These are phyloP conservation scores for Eilema griseolum DNA, from an alignment of 2,888 invertebrate genomes.

Conservation along the genomic window DNA sequence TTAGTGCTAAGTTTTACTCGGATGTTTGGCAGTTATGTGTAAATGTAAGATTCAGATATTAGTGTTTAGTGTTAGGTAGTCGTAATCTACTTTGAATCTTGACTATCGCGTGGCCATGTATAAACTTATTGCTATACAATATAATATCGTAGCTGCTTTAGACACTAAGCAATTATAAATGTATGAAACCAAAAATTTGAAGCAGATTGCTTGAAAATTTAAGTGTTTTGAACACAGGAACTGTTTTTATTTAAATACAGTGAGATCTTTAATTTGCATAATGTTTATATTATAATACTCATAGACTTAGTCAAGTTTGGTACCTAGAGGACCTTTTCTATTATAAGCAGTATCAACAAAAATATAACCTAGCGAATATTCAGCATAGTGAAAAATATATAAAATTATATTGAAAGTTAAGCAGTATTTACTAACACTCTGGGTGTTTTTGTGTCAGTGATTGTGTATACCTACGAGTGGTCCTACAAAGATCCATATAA, in stretches of 20 bases:
- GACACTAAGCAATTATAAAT: slow-evolving; percentile 72
- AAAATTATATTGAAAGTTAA: slow-evolving; percentile 19
- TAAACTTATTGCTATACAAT: slow-evolving; percentile 62
- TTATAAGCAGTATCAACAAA: slow-evolving; percentile 43
- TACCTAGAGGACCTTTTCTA: slow-evolving; percentile 53
- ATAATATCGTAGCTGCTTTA: slow-evolving; percentile 68
- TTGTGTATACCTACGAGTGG: not conserved
- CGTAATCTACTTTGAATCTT: slow-evolving; percentile 61
- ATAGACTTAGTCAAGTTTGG: slow-evolving; percentile 70
- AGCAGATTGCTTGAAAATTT: slow-evolving; percentile 86
- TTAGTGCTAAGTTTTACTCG: slow-evolving; percentile 41
- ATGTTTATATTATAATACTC: slow-evolving; percentile 79
- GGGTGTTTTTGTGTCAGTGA: not conserved
- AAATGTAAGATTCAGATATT: slow-evolving; percentile 58
- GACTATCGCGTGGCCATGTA: slow-evolving; percentile 81
- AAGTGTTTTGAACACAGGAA: slow-evolving; percentile 83
- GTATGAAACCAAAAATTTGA: slow-evolving; percentile 85
- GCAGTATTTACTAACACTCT: slow-evolving; percentile 4
- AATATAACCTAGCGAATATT: slow-evolving; percentile 29
- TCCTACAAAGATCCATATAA: not conserved
- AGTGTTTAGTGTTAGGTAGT: slow-evolving; percentile 48
- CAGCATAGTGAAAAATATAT: slow-evolving; percentile 32
- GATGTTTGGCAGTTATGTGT: slow-evolving; percentile 53
- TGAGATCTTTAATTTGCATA: slow-evolving; percentile 73
- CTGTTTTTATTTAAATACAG: slow-evolving; percentile 68